Base-by-base conservation (phyloP, 2,113 vertebrate species). In the Lucifuga dentata region DNA sequence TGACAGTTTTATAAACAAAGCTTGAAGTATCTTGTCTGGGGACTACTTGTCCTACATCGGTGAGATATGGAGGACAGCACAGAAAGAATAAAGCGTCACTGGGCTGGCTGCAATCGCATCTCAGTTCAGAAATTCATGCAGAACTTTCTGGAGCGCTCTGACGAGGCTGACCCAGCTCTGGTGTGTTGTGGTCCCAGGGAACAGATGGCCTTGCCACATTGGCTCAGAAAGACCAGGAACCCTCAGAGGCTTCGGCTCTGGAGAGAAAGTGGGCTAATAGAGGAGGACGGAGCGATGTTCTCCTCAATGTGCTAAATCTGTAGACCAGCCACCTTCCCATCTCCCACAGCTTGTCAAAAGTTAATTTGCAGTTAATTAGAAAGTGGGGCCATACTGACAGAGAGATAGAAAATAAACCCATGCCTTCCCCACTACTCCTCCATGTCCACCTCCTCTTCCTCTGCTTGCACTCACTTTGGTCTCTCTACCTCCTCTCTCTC, bases 331-430 rank as follows among this genome's bases (percentile, higher is more conserved):
- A 38, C 68, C 67, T 16, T 58, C 36, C 26, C 63, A 29, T 56
- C 64, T 49, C 44, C 56, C 76, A 56, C 29, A 55, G 43, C 71
- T 67, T 48, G 79, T 90, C 74, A 84, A 57, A 86, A 88, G 83
- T 86, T 92, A 87, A 92, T 93, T 92, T 84, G 73, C 79, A 68
- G 63, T 85, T 91, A 91, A 92, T 93, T 91, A 88, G 88, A 83
- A 88, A 81, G 68, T 41, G 63, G 61, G 85, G 60, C 76, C 76
- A 52, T 35, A 33, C 61, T 56, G 53, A 45, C 57, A 70, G 20
- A 56, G 35, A 66, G 65, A 59, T 88, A 88, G 7, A 82, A 92
- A 92, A 92, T 91, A 92, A 74, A 74, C 65, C 61, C 26, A 20
- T 45, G 8, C n/a, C n/a, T 48, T 77, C 68, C 70, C 40, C n/a